Evolutionary conservation across 1,140 invertebrate species (phyloP), one percentile per base, ranked within the genome.

Genomic region (Dendroctonus ponderosae): DNA sequence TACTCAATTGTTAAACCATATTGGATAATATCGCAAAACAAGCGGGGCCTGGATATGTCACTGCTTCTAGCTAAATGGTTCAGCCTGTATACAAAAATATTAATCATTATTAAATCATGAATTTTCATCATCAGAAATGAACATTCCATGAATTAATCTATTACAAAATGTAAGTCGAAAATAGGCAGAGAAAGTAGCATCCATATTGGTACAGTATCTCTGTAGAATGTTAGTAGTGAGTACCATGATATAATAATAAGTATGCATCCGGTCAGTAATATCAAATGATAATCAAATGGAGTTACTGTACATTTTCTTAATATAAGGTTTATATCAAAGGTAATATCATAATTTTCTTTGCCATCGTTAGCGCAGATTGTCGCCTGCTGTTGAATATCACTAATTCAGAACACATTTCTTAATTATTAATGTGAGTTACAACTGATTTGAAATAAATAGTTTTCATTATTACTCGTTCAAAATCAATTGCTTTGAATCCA

Each of bases 251-350:
- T 52, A 3, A 52, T 9, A 15, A 52, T 15, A 15, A 0, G 11
- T 12, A n/a, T 52, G 8, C 7, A n/a, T 52, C 2, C 11, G 39
- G 57, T 59, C 57, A 59, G 48, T 59, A 59, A 26, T 59, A 54
- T 42, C 57, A 46, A 48, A 46, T 44, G 57, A 59, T 59, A 59
- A 59, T 59, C 57, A 59, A 46, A 59, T 46, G 11, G 42, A 59
- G 57, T 59, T 59, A 46, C 57, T 46, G 57, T 59, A 59, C 15
- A 59, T 7, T 41, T 57, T 57, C 4, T 42, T 7, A 57, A 42
- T 41, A 42, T 15, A 11, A 26, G 2, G 14, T 46, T 46, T 42
- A 44, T 59, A 3, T 41, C 48, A 44, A 26, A 26, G 26, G 26
- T 26, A 26, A 26, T 26, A 26, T 26, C 15, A 14, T 59, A 59